Conservation (phyloP, 2,113 vertebrate genomes). For the Brachirus orientalis region DNA sequence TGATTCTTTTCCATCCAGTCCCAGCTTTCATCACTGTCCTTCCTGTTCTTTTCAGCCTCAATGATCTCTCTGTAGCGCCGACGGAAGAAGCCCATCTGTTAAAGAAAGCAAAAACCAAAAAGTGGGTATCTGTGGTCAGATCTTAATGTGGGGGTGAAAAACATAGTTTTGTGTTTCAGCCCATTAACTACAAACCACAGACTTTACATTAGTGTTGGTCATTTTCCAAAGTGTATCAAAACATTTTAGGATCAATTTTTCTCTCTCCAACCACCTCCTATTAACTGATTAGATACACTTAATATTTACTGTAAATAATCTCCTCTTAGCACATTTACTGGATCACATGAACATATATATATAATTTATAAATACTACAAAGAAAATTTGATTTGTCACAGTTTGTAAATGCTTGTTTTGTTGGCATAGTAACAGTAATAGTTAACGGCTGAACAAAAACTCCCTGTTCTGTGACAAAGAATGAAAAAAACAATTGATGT, state of each 20-base stretch:
- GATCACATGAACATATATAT: too few species aligned
- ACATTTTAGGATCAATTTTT: constrained; percentile 1
- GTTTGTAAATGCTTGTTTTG: background rate
- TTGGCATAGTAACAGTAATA: too few species aligned
- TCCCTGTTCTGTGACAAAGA: constrained; percentile 11
- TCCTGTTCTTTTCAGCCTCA: constrained; percentile 95
- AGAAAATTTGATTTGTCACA: too few species aligned
- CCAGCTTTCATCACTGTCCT: constrained; percentile 97
- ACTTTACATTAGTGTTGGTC: constrained; percentile 2
- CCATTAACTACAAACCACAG: constrained; percentile 15
- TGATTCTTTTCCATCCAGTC: constrained; percentile 97
- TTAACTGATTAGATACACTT: too few species aligned
- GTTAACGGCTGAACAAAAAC: too few species aligned
- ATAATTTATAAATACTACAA: too few species aligned
- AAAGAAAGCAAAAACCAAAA: constrained; percentile 40
- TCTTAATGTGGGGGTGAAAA: background rate
- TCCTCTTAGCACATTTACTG: too few species aligned
- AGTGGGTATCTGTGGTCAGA: constrained; percentile 9
- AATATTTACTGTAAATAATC: background rate
- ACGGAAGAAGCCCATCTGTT: constrained; percentile 98
- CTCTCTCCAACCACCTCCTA: too few species aligned
- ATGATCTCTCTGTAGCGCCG: constrained; percentile 97
- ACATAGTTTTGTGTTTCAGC: constrained; percentile 8
- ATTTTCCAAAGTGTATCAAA: constrained; percentile 11
- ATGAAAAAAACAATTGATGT: constrained; percentile 9